These are phyloP conservation scores for Tachycineta bicolor DNA, from an alignment of 2,113 vertebrate genomes.

Conservation along the genomic window DNA sequence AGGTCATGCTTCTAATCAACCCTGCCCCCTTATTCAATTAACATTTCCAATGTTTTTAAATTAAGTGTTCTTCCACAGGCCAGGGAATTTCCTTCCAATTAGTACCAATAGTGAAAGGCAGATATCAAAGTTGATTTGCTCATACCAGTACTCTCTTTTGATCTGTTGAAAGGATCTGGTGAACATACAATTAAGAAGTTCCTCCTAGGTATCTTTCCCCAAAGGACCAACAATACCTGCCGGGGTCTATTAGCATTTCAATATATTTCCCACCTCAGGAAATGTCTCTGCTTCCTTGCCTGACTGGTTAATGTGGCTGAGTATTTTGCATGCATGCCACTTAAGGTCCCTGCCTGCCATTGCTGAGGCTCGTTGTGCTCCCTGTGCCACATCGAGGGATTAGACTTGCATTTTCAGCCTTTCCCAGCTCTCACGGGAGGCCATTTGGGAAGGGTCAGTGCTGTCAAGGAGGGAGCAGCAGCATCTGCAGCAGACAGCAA, in stretches of 20 bases:
- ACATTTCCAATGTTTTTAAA: conserved; percentile 55
- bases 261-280: conserved; percentile 61
- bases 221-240: conserved; percentile 47
- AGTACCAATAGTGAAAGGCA: conserved; percentile 40
- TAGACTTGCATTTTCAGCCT: neutral
- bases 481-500: neutral
- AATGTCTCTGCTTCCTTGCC: conserved; percentile 38
- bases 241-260: conserved; percentile 58
- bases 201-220: conserved; percentile 45
- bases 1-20: conserved; percentile 47
- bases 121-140: conserved; percentile 68
- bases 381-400: neutral
- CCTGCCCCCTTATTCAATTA: conserved; percentile 53
- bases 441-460: conserved; percentile 2
- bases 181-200: conserved; percentile 67
- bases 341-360: conserved; percentile 8
- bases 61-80: conserved; percentile 21
- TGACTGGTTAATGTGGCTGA: conserved; percentile 13
- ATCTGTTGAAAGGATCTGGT: conserved; percentile 51
- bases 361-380: neutral
- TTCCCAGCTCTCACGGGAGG: neutral
- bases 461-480: neutral
- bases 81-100: conserved; percentile 61
- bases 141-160: conserved; percentile 41
- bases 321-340: conserved; percentile 1